Evolutionary conservation across 1,140 invertebrate species (phyloP), one percentile per base, ranked within the genome.

Genomic region (Pectinophora gossypiella): DNA sequence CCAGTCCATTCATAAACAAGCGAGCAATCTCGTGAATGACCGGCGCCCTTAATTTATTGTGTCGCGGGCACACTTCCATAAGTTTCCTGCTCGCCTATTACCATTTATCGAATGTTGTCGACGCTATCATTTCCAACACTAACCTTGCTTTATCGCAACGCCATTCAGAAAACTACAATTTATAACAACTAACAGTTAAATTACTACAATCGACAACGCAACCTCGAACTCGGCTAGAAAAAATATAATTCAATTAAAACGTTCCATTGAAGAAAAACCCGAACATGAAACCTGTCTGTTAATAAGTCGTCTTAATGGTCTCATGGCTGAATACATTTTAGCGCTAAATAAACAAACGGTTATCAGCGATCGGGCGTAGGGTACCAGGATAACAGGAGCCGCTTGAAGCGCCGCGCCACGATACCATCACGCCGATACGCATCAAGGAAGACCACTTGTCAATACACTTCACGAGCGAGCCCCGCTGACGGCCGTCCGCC

Each of bases 361-460:
- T 86, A 86, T 86, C 83, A 59, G 61, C 3, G 65, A 84, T 86
- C 79, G 73, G 56, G 70, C 74, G 71, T 64, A 67, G 66, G 64
- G 66, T 69, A 59, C 54, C 72, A 68, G 78, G 65, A 76, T 64
- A 75, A 68, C 70, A 71, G 78, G 63, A 68, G 75, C 78, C 76
- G 79, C 75, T 81, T 81, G 74, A 81, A 83, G 77, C 75, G 79
- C 80, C 80, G 82, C 74, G 52, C 60, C 53, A 51, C 66, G 81
- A 86, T 86, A 85, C 74, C 73, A 85, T 85, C 81, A 84, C 81
- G 48, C 72, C 76, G 83, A 85, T 87, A 87, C 64, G 68, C 67
- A 87, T 87, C 83, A 82, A 85, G 81, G 84, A 87, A 85, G 83
- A 85, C 83, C 76, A 85, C 62, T 82, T 85, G 84, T 87, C 84